A percentile compares a stretch with the other conserved stretches of the same genome.
Conservation (phyloP, 2,797 vertebrate species). For the Chelmon rostratus region DNA sequence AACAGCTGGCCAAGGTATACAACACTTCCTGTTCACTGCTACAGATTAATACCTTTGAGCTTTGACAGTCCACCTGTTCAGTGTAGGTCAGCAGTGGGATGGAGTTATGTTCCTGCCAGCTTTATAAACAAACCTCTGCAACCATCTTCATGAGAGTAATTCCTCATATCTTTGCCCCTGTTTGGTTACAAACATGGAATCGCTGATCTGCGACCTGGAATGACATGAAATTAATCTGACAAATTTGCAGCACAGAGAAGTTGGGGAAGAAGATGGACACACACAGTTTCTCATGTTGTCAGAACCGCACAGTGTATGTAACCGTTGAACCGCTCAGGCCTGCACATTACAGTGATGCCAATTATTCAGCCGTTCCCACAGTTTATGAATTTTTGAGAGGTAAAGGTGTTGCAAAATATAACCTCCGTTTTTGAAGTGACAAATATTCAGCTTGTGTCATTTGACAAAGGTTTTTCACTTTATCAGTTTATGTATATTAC, state of each 20-base stretch:
- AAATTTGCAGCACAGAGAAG: neutral
- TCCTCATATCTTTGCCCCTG: neutral
- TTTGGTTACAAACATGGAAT: neutral
- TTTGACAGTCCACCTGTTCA: neutral
- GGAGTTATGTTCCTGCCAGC: neutral
- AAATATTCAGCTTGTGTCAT: too few species aligned
- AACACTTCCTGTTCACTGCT: neutral
- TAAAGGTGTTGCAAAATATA: too few species aligned
- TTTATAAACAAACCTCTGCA: neutral
- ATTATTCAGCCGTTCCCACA: too few species aligned
- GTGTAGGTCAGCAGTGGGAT: neutral
- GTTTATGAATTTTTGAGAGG: too few species aligned
- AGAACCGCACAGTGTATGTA: too few species aligned
- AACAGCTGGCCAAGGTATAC: conserved; percentile 58
- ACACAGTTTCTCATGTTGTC: too few species aligned
- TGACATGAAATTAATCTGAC: neutral
- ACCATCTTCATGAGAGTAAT: neutral
- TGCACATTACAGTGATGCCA: too few species aligned
- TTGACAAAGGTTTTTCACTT: too few species aligned
- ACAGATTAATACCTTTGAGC: neutral
- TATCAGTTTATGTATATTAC: too few species aligned
- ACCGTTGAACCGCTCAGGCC: too few species aligned
- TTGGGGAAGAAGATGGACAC: neutral
- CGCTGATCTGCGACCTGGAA: neutral
- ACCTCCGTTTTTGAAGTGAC: too few species aligned